Evolutionary conservation across 37 sponge, comb jelly and placozoan species (phyloP).

Genomic region (Cliona cf. orientalis): DNA sequence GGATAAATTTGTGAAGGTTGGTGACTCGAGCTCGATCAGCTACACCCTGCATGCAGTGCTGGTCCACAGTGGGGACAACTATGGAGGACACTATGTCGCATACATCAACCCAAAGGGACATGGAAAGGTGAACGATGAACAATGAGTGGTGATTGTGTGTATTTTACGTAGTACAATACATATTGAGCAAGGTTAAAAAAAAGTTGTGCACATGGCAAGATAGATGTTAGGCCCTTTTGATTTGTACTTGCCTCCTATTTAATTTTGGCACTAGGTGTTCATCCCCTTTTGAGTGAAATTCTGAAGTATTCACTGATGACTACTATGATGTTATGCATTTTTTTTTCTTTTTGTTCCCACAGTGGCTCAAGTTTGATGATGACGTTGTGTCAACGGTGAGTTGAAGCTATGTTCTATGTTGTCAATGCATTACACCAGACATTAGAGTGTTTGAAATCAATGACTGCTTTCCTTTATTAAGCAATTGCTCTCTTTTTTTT

Average conservation of each 20-base stretch:
- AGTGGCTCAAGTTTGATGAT: constrained; percentile 99
- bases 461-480: neutral
- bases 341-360: constrained; percentile 23
- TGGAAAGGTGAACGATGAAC: constrained; percentile 86
- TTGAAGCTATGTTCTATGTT: neutral
- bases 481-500: neutral
- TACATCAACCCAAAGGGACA: constrained; percentile 90
- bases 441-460: neutral
- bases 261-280: too few relatives aligned
- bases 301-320: too few relatives aligned
- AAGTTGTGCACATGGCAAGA: too few relatives aligned
- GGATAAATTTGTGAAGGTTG: constrained; percentile 83
- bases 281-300: too few relatives aligned
- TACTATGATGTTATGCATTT: neutral
- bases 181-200: too few relatives aligned
- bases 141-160: neutral
- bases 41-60: constrained; percentile 93
- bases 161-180: too few relatives aligned
- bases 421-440: too few relatives aligned
- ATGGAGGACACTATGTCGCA: constrained; percentile 98
- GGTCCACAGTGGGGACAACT: constrained; percentile 98
- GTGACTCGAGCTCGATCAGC: constrained; percentile 62
- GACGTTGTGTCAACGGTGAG: constrained; percentile 94
- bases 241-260: too few relatives aligned
- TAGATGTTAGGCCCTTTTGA: too few relatives aligned